Evolutionary conservation across 1,140 invertebrate species (phyloP).

Genomic region (Drosophila arizonae): DNA sequence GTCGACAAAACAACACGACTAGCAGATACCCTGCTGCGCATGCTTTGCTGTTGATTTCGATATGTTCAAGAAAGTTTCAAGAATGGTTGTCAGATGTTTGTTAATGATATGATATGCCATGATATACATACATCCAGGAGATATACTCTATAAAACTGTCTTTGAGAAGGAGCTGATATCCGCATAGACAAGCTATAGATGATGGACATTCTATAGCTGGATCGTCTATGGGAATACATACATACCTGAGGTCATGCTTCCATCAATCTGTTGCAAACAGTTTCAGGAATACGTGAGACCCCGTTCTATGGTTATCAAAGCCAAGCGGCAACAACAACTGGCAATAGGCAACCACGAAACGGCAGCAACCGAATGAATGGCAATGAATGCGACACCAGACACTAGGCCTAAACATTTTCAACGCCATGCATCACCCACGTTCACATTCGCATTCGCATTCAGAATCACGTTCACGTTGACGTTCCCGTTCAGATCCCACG

Average conservation of each 20-base stretch:
- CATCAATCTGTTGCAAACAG: no score
- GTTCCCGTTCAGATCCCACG: slow-evolving; percentile 44
- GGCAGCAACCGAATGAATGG: slow-evolving; percentile 73
- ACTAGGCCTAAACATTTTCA: slow-evolving; percentile 67
- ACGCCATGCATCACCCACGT: slow-evolving; percentile 67
- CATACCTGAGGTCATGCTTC: no score
- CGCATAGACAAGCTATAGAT: neutral
- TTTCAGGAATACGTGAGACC: neutral
- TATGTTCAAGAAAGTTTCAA: no score
- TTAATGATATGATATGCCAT: no score
- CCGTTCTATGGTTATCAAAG: neutral
- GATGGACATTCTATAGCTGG: neutral
- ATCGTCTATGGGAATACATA: no score
- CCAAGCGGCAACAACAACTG: slow-evolving; percentile 19
- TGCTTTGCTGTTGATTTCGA: no score
- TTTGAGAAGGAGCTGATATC: neutral
- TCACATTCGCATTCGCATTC: slow-evolving; percentile 27
- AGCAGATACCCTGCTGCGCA: neutral
- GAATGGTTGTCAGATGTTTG: no score
- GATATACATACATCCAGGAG: no score
- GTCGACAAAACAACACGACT: neutral
- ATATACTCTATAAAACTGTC: no score
- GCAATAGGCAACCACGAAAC: slow-evolving; percentile 61
- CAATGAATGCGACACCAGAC: slow-evolving; percentile 78
- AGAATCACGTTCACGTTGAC: slow-evolving; percentile 7